These are phyloP conservation scores for Crocodylus rhombifer DNA, from an alignment of 2,797 vertebrate species.

Conservation along the genomic window DNA sequence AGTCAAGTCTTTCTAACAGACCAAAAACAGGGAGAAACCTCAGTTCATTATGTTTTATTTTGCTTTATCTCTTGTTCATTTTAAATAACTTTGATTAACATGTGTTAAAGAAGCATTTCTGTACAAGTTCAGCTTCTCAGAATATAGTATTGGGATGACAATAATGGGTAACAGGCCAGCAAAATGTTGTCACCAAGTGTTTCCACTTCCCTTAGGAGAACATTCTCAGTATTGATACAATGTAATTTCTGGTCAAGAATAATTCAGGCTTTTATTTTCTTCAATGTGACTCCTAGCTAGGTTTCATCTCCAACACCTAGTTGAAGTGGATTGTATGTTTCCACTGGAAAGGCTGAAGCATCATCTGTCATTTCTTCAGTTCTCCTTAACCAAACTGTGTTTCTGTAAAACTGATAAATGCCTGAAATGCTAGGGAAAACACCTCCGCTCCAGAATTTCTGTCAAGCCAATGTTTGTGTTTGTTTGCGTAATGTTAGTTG, in stretches of 20 bases:
- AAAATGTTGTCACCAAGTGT: neutral
- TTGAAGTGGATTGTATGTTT: neutral
- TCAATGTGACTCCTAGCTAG: neutral
- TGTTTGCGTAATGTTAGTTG: neutral
- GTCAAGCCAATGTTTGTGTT: neutral
- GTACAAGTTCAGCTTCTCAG: neutral
- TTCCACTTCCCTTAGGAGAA: neutral
- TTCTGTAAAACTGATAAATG: neutral
- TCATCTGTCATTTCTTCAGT: neutral
- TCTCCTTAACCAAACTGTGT: neutral
- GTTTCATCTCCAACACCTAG: neutral
- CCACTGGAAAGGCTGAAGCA: neutral
- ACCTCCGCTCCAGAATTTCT: neutral
- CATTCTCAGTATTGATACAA: neutral
- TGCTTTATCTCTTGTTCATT: neutral
- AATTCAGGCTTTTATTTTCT: neutral
- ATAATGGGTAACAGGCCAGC: neutral
- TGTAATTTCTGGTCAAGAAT: neutral
- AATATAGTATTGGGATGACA: neutral
- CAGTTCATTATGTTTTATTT: neutral
- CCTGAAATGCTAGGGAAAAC: slow-evolving; percentile 5
- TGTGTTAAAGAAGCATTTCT: neutral
- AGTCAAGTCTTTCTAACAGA: neutral
- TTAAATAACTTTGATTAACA: neutral
- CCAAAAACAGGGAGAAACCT: neutral